These are phyloP conservation scores for Grammomys surdaster DNA, from an alignment of 2,113 vertebrate species.

Conservation along the genomic window DNA sequence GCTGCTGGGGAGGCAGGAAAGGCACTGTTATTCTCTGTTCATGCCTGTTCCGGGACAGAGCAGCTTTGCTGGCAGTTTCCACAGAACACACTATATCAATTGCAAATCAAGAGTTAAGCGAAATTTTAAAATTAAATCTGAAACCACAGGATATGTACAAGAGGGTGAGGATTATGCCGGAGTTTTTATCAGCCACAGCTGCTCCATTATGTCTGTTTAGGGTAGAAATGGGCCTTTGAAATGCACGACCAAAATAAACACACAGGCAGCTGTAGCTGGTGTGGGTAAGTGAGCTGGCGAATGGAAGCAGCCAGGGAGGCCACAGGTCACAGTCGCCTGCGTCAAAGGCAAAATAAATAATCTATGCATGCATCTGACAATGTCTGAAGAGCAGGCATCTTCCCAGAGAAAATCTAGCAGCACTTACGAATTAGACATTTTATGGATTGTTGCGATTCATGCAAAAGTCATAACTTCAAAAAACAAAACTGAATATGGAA, in stretches of 20 bases:
- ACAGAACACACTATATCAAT: background rate
- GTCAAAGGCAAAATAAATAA: constrained; percentile 40
- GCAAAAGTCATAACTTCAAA: background rate
- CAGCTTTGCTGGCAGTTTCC: background rate
- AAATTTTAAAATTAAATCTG: constrained; percentile 75
- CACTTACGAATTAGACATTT: background rate
- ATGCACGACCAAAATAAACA: constrained; percentile 82
- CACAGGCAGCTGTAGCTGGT: constrained; percentile 70
- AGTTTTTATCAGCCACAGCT: constrained; percentile 84
- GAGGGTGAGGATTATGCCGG: constrained; percentile 78
- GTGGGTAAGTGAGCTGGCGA: constrained; percentile 51
- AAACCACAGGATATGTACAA: constrained; percentile 75
- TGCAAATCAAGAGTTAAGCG: constrained; percentile 76
- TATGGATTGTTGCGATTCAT: background rate
- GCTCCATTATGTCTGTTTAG: constrained; percentile 77
- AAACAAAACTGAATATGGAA: background rate
- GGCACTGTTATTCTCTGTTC: background rate
- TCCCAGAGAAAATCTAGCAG: background rate
- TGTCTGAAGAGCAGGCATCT: background rate
- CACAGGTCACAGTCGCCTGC: constrained; percentile 39
- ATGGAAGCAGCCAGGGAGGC: constrained; percentile 8
- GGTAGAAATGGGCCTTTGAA: constrained; percentile 83
- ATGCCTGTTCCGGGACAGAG: background rate
- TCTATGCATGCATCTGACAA: background rate
- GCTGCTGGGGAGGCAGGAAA: background rate